Evolutionary conservation across 2,113 vertebrate species (phyloP).

Genomic region (Aramus guarauna): DNA sequence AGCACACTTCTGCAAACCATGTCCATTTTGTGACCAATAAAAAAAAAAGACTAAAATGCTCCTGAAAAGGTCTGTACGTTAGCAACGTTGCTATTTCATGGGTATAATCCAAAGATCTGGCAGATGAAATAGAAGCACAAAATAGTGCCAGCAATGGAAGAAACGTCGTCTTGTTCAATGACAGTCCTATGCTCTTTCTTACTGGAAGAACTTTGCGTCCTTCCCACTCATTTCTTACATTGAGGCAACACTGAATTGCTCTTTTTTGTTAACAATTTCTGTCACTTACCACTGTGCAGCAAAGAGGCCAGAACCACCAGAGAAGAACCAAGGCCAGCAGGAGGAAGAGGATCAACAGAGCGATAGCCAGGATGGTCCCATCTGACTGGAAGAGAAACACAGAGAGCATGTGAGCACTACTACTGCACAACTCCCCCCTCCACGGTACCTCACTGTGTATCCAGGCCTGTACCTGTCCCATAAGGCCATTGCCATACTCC

Average conservation of each 20-base stretch:
- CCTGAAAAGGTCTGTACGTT: neutral
- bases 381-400: conserved; percentile 83
- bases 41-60: neutral
- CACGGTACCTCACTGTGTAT: neutral
- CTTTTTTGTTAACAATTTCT: neutral
- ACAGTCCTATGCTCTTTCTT: neutral
- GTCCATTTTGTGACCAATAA: neutral
- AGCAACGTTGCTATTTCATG: neutral
- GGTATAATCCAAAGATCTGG: neutral
- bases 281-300: conserved; percentile 96
- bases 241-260: neutral
- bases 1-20: neutral
- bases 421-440: neutral
- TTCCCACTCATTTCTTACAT: neutral
- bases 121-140: neutral
- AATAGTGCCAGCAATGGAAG: neutral
- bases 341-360: conserved; percentile 91
- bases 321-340: conserved; percentile 87
- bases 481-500: neutral
- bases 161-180: rapidly evolving
- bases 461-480: neutral
- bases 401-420: neutral
- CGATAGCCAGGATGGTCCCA: conserved; percentile 93
- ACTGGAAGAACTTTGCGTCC: neutral
- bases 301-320: conserved; percentile 99